Conservation (phyloP, 2,113 vertebrate genomes). For the Triplophysa rosa region DNA sequence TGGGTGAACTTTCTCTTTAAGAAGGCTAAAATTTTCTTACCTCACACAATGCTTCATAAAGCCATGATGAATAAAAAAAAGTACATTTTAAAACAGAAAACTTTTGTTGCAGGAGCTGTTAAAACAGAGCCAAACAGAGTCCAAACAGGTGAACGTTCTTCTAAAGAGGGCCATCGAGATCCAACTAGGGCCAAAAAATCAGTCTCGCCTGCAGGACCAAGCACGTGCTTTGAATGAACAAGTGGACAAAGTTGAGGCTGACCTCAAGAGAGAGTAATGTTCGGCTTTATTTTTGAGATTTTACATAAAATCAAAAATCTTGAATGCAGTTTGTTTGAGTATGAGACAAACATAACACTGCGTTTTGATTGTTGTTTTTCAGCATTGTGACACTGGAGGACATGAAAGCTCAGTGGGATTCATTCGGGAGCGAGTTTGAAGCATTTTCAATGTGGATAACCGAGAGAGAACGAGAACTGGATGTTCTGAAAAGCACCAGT, state of each 20-base stretch:
- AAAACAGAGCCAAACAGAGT: constrained; percentile 84
- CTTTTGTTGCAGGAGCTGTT: constrained; percentile 77
- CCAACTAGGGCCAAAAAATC: constrained; percentile 86
- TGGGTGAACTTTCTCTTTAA: no score
- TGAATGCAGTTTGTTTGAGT: no score
- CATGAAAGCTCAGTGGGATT: constrained; percentile 89
- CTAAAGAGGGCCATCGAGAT: constrained; percentile 88
- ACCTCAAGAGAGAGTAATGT: constrained; percentile 88
- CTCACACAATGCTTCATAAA: no score
- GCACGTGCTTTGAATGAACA: constrained; percentile 82
- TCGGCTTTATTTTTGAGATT: not conserved
- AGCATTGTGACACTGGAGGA: constrained; percentile 90
- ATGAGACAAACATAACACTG: not conserved
- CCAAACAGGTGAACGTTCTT: constrained; percentile 81
- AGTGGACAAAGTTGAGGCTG: constrained; percentile 82
- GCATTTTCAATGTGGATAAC: constrained; percentile 88
- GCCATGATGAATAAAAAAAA: no score
- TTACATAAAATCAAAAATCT: no score
- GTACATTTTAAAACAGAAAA: no score
- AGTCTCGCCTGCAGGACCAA: constrained; percentile 80
- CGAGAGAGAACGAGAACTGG: constrained; percentile 86
- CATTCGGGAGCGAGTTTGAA: constrained; percentile 87
- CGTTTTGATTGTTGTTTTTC: constrained; percentile 54
- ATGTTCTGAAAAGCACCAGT: constrained; percentile 76
- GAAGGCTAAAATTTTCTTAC: no score